Base-by-base conservation (phyloP, 2,113 vertebrate species). In the Microcebus tavaratra region DNA sequence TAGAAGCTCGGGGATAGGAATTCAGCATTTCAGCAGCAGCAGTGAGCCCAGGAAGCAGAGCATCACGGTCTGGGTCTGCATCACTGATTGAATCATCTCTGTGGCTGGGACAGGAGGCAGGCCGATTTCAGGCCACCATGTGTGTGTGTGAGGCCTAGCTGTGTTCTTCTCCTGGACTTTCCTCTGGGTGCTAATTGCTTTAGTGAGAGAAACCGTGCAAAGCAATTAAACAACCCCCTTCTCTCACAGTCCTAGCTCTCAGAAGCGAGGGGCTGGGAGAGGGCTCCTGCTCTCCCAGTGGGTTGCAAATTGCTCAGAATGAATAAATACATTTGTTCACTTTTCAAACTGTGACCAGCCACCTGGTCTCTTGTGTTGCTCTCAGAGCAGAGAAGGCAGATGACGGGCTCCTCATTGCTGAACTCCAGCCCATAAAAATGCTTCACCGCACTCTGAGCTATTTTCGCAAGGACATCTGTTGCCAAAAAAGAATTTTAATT, bases 401-500 rank as follows among this genome's bases (percentile, higher is more conserved):
- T 98, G 97, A 97, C 96, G 97, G 97, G 98, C 98, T 98, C 82
- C 73, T 95, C 93, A 50, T 92, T 91, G 98, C 98, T 98, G 98
- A 99, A 98, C 97, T 85, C 96, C 96, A 98, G 98, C 98, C 98
- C 98, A 50, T 96, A 97, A 98, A 98, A 98, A 98, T 95, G 98
- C 98, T 98, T 98, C 98, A 98, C 98, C 98, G 98, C 98, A 98
- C 98, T 98, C 97, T 96, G 97, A 98, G 98, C 97, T 98, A 98
- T 98, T 98, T 98, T 98, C 97, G 85, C 96, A 97, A 98, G 97
- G 97, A 97, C 97, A 98, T 87, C 36, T 88, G 97, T 98, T 99
- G 98, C 98, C 98, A 98, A 98, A 97, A 97, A 98, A 98, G 97
- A 98, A 98, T 98, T 98, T 98, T 98, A 98, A 98, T 99, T 98